Conservation (phyloP, 1,140 invertebrate species). For the Choristoneura fumiferana region DNA sequence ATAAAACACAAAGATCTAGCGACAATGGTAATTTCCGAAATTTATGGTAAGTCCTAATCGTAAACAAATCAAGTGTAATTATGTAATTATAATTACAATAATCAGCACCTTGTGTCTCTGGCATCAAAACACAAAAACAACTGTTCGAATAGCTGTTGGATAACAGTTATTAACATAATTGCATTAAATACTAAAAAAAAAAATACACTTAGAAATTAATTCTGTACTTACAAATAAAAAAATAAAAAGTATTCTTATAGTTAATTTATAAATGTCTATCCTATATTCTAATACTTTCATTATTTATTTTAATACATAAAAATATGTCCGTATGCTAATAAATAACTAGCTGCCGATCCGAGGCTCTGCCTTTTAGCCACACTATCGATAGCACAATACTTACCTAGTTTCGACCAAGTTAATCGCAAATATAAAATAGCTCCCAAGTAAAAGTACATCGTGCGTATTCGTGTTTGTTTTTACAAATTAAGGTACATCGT, state of each 20-base stretch:
- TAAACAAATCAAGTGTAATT: too few species aligned
- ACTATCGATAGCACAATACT: conserved; percentile 7
- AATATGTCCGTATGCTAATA: conserved; percentile 3
- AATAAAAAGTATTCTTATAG: not conserved
- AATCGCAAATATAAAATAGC: conserved; percentile 17
- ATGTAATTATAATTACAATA: too few species aligned
- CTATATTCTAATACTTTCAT: not conserved
- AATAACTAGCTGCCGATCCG: conserved; percentile 12
- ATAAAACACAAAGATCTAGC: too few species aligned
- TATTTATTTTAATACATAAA: conserved; percentile 9
- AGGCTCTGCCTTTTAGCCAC: conserved; percentile 3
- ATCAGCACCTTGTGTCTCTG: too few species aligned
- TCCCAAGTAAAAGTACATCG: not conserved
- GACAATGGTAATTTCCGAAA: too few species aligned
- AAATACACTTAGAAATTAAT: too few species aligned
- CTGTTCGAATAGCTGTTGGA: too few species aligned
- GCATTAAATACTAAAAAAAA: too few species aligned
- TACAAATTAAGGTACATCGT: conserved; percentile 8
- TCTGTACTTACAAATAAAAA: too few species aligned
- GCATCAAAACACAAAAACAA: too few species aligned
- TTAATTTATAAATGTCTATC: conserved; percentile 13
- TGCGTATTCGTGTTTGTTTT: conserved; percentile 4
- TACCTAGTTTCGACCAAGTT: conserved; percentile 2
- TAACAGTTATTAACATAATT: too few species aligned
- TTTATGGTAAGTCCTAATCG: too few species aligned